Base-by-base conservation (phyloP, 2,797 vertebrate species). In the Coilia nasus region DNA sequence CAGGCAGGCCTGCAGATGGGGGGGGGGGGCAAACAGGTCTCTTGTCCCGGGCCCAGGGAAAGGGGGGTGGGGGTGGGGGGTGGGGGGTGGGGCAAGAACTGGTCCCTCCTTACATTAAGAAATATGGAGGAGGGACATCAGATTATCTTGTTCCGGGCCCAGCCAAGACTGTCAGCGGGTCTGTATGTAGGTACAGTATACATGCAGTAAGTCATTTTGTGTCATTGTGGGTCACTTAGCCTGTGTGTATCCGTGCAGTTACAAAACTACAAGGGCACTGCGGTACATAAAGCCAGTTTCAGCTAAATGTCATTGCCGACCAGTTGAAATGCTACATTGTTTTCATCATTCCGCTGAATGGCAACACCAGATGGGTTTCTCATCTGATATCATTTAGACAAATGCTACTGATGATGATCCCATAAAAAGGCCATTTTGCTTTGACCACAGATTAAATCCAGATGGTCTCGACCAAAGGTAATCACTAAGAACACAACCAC, bases 371-470 rank as follows among this genome's bases (percentile, higher is more conserved):
- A 78, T 78, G 71, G 71, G 31, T 28, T 7, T 21, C 44, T 78
- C 71, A 41, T 78, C 17, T 31, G 35, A 44, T 78, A 31, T 78
- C 71, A 78, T 78, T 78, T 44, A 78, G 71, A 78, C 71, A 78
- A 78, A 41, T 75, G 67, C 28, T 35, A 75, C 15, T 75, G 67
- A 75, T 75, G 67, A 78, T 78, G 71, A 44, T 17, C 71, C 31
- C 71, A 78, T 78, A 44, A 78, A 78, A 75, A 75, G 28, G 67
- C 67, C 67, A 75, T 78, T 78, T 78, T 41, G 31, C 71, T 31
- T n/a, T 78, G 71, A 78, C 71, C 71, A 78, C 71, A 78, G 71
- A 78, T 44, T 78, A 78, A 78, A 78, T 17, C 71, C 71, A 78
- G 71, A 78, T 78, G 71, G 71, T 78, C 6, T 21, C 9, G 17